These are phyloP conservation scores for Aquatica leii DNA, from an alignment of 2,888 invertebrate species.

Conservation along the genomic window DNA sequence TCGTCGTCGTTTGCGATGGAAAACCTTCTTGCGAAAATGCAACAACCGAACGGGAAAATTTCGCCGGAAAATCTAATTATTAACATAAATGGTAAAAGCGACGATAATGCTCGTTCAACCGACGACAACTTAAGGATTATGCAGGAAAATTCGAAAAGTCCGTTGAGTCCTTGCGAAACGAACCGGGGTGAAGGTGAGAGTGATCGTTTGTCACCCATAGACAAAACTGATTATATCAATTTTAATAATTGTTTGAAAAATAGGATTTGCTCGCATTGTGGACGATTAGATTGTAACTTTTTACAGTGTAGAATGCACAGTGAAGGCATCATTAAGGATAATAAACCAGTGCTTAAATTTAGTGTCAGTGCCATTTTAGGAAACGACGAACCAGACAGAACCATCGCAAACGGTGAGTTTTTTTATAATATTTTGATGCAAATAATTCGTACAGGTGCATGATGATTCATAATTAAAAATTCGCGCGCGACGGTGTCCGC, in stretches of 20 bases:
- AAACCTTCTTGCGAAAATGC: conserved; percentile 51
- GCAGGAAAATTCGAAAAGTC: conserved; percentile 32
- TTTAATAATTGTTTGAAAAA: conserved; percentile 56
- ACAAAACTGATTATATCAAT: conserved; percentile 53
- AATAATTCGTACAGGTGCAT: too few species aligned
- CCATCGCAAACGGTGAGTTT: conserved; percentile 46
- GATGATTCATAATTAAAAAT: too few species aligned
- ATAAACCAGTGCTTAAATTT: conserved; percentile 85
- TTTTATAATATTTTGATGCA: background rate
- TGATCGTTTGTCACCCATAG: conserved; percentile 50
- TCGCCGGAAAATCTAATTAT: conserved; percentile 53
- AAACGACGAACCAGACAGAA: conserved; percentile 58
- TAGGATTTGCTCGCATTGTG: conserved; percentile 65
- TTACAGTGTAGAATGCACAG: conserved; percentile 56
- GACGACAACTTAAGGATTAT: conserved; percentile 25
- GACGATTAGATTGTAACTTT: conserved; percentile 65
- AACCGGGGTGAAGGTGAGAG: conserved; percentile 43
- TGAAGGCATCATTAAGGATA: conserved; percentile 54
- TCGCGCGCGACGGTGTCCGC: conserved; percentile 6
- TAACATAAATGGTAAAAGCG: conserved; percentile 35
- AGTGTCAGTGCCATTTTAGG: conserved; percentile 93
- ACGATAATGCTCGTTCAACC: conserved; percentile 20
- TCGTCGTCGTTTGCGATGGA: conserved; percentile 60
- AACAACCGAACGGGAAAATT: conserved; percentile 51
- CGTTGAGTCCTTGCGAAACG: conserved; percentile 29